These are phyloP conservation scores for Galerucella pusilla DNA, from an alignment of 2,888 invertebrate genomes.

Conservation along the genomic window DNA sequence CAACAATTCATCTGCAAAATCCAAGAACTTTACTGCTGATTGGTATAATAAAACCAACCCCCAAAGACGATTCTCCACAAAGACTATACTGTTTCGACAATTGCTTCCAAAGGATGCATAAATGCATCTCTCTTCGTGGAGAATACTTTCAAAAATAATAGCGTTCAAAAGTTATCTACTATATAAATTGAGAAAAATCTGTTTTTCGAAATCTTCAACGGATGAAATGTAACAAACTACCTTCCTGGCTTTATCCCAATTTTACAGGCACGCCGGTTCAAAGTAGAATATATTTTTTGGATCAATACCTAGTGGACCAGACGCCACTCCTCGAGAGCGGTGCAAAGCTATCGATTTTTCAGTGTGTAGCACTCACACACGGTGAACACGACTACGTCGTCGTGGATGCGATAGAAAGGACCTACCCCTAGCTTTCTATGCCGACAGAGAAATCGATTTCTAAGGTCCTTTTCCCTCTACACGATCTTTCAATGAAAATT, in stretches of 20 bases:
- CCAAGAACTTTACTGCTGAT: too few species aligned
- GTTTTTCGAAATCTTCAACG: too few species aligned
- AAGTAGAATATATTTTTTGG: constrained; percentile 11
- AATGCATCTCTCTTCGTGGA: too few species aligned
- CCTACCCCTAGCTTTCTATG: constrained; percentile 46
- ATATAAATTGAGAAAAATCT: too few species aligned
- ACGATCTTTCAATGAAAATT: constrained; percentile 17
- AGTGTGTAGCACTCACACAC: constrained; percentile 5
- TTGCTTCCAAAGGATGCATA: too few species aligned
- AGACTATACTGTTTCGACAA: too few species aligned
- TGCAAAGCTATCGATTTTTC: constrained; percentile 19
- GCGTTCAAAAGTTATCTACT: too few species aligned
- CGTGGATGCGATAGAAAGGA: constrained; percentile 42
- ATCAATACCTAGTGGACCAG: constrained; percentile 17
- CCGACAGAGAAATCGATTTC: constrained; percentile 34
- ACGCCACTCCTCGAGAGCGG: constrained; percentile 13
- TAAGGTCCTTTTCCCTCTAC: constrained; percentile 15
- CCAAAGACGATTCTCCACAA: too few species aligned
- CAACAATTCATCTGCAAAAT: too few species aligned
- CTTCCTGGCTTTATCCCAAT: not conserved
- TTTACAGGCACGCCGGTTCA: not conserved
- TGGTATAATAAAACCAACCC: too few species aligned
- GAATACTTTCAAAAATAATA: too few species aligned
- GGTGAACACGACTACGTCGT: constrained; percentile 5
- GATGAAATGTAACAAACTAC: too few species aligned